Base-by-base conservation (phyloP, 1,140 invertebrate species). In the Drusus annulatus region DNA sequence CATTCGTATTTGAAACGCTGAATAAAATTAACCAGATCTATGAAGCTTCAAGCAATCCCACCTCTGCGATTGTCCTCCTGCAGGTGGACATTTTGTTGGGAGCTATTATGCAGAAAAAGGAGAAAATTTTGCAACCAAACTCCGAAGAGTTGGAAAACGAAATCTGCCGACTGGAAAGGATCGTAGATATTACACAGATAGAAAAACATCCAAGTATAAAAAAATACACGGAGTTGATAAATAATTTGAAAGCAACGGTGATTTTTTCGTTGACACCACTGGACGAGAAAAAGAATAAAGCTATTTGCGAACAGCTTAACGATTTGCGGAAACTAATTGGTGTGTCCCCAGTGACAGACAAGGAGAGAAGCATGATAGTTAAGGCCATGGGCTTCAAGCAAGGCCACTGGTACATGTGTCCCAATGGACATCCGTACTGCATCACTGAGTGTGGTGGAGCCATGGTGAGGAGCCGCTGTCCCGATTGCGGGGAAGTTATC, bases 361-460 rank as follows among this genome's bases (percentile, higher is more conserved):
- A 86, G 56, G 94, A 95, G 86, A 87, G 87, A 76, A 81, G 87
- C 52, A 83, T 91, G 85, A 92, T 95, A 69, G 87, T 94, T 0
- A 85, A 88, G 85, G 94, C 93, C 0, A 91, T 95, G 82, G 90
- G 88, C 1, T 84, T 93, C 2, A 85, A 81, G 17, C 86, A 90
- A 79, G 94, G 94, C 0, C 93, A 93, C 85, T 96, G 94, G 94
- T 95, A 87, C 84, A 93, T 93, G 84, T 96, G 95, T 88, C 93
- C 91, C 0, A 94, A 95, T 86, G 94, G 94, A 4, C 94, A 95
- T 85, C 85, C 91, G 68, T 95, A 95, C 85, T 90, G 87, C 23
- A 94, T 95, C 81, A 90, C 87, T 1, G 93, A 95, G 16, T 95
- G 94, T 86, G 94, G 94, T 25, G 93, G 93, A 4, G 94, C 94